Evolutionary conservation across 1,140 invertebrate species (phyloP), one percentile per base, ranked within the genome.

Genomic region (Idris sp.): DNA sequence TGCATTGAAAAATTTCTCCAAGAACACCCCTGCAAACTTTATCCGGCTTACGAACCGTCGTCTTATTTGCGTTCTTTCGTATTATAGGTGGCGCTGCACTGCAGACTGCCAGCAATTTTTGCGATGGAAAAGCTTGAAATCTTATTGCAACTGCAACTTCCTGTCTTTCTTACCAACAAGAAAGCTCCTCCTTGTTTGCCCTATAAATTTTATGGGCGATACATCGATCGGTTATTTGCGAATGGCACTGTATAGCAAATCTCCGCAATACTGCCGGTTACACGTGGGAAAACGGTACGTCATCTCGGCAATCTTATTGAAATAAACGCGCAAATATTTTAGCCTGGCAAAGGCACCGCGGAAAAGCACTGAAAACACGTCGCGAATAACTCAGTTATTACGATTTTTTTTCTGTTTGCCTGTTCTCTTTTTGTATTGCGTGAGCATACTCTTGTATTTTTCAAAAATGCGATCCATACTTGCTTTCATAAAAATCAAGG

Each of bases 141-240:
- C 64, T 40, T 61, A 44, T 76, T 67, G 33, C 51, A 30, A n/a
- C 1, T 13, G 28, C n/a, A 7, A 31, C 35, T 58, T 64, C 35
- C 38, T 35, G 59, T 51, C 68, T 72, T 58, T 41, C 49, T 43
- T 36, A 38, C 19, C 22, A 48, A 19, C 1, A n/a, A n/a, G n/a
- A n/a, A 31, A 14, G 10, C 16, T 62, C 9, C 13, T 33, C 48
- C 31, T 14, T 62, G 40, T 61, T 64, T 61, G 56, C 6, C 26
- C 61, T 25, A 74, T 77, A 79, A 77, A 79, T 79, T 72, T 68
- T 56, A 25, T 40, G 19, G 8, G 31, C 71, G 62, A 74, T 68
- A 49, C 62, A 67, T 62, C 58, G 67, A 73, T 65, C 67, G 56
- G 53, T 53, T 59, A 53, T 59, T 46, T 44, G 53, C 35, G 43